phyloP scores from a whole-genome alignment of 1,140 invertebrate species.

The Zaprionus africanus region DNA sequence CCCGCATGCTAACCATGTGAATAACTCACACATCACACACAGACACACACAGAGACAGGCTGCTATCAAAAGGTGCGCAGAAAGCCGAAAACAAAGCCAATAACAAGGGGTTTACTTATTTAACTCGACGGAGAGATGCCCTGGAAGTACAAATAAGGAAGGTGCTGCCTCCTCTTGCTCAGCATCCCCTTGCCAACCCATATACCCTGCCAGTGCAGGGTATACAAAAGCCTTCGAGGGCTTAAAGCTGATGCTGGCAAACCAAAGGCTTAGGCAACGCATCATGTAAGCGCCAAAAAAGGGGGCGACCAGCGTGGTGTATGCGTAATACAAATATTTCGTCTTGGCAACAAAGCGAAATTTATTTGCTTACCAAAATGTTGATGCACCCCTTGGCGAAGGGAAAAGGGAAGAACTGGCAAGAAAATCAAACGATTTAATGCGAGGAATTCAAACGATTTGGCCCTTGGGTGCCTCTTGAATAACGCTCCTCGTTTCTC shows the following conservation, averaged over 20 bases:
- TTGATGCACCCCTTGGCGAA: constrained; percentile 32
- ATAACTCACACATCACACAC: constrained; percentile 50
- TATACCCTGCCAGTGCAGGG: constrained; percentile 9
- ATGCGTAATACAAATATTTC: constrained; percentile 76
- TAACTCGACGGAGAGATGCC: not conserved
- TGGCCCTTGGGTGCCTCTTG: constrained; percentile 46
- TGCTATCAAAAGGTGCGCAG: constrained; percentile 30
- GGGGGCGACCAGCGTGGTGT: constrained; percentile 47
- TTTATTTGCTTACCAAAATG: constrained; percentile 78
- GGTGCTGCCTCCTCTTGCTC: no score
- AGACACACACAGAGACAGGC: constrained; percentile 5
- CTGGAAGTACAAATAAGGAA: not conserved
- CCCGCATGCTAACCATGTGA: constrained; percentile 45
- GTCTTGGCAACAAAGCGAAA: constrained; percentile 67
- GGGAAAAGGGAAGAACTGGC: constrained; percentile 6
- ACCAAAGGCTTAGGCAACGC: constrained; percentile 44
- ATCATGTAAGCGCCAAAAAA: constrained; percentile 16
- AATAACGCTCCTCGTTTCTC: constrained; percentile 15
- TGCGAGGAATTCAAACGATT: constrained; percentile 74
- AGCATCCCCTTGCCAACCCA: not conserved
- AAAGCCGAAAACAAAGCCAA: constrained; percentile 9
- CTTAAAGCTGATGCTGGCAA: constrained; percentile 46
- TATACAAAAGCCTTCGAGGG: constrained; percentile 40
- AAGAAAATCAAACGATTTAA: constrained; percentile 77
- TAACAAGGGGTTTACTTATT: not conserved